phyloP scores from a whole-genome alignment of 2,888 invertebrate species.

The Papilio demoleus region DNA sequence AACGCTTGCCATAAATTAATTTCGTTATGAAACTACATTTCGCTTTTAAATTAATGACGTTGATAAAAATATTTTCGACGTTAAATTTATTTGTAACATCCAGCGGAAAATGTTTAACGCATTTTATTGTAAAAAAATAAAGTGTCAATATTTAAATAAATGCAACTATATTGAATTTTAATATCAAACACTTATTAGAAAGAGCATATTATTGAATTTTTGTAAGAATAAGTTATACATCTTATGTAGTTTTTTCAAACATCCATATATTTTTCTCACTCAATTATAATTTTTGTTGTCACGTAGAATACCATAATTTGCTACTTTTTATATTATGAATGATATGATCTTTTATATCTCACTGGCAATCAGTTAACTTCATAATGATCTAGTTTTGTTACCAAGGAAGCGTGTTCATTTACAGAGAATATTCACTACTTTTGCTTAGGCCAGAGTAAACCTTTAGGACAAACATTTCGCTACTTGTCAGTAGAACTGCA shows the following conservation, averaged over 20 bases:
- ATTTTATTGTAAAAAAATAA: conserved; percentile 24
- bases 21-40: conserved; percentile 21
- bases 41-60: conserved; percentile 28
- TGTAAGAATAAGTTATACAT: no score
- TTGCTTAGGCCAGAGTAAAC: background rate
- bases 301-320: conserved; percentile 43
- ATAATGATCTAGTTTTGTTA: conserved; percentile 46
- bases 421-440: no score
- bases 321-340: conserved; percentile 42
- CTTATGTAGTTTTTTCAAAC: no score
- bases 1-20: conserved; percentile 10
- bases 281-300: conserved; percentile 30
- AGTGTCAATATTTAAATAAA: conserved; percentile 20
- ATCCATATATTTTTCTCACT: no score
- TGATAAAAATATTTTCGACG: conserved; percentile 21
- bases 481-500: no score
- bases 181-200: no score
- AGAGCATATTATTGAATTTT: no score
- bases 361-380: conserved; percentile 45
- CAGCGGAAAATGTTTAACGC: conserved; percentile 39
- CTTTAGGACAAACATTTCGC: no score
- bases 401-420: conserved; percentile 30
- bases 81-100: conserved; percentile 20
- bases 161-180: background rate
- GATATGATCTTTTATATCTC: conserved; percentile 42